phyloP scores from a whole-genome alignment of 2,888 invertebrate species.

The Polymixis flavicincta region DNA sequence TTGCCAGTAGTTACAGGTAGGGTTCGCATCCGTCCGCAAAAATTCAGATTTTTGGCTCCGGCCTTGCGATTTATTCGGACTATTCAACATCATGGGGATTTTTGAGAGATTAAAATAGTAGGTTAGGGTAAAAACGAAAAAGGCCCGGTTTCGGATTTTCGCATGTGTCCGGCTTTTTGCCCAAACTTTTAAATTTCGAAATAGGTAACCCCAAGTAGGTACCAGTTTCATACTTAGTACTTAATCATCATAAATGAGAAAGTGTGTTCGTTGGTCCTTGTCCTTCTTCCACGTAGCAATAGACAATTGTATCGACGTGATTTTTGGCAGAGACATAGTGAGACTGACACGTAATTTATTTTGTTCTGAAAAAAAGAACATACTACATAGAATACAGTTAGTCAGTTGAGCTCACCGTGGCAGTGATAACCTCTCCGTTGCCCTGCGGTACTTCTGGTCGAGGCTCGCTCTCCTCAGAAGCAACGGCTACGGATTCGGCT shows the following conservation, averaged over 20 bases:
- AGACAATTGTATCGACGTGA: not conserved
- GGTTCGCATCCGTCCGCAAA: not conserved
- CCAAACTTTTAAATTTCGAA: not conserved
- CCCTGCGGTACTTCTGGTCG: conserved; percentile 75
- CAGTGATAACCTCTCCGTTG: conserved; percentile 86
- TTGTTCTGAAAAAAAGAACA: not conserved
- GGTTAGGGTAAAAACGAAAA: not conserved
- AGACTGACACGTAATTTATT: too few species aligned
- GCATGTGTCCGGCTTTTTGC: not conserved
- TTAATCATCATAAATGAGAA: not conserved
- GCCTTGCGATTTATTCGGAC: not conserved
- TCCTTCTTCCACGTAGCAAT: not conserved
- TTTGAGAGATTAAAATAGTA: not conserved
- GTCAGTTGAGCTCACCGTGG: conserved; percentile 73
- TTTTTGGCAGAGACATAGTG: not conserved
- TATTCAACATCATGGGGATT: not conserved
- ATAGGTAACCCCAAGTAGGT: not conserved
- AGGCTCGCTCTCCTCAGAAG: conserved; percentile 81
- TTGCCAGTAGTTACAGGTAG: not conserved
- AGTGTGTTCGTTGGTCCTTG: not conserved
- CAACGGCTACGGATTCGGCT: conserved; percentile 67
- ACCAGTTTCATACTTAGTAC: not conserved
- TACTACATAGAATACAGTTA: conserved; percentile 14
- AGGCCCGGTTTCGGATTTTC: not conserved
- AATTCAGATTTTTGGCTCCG: not conserved